Conservation (phyloP, 2,113 vertebrate species). For the Microtus ochrogaster region DNA sequence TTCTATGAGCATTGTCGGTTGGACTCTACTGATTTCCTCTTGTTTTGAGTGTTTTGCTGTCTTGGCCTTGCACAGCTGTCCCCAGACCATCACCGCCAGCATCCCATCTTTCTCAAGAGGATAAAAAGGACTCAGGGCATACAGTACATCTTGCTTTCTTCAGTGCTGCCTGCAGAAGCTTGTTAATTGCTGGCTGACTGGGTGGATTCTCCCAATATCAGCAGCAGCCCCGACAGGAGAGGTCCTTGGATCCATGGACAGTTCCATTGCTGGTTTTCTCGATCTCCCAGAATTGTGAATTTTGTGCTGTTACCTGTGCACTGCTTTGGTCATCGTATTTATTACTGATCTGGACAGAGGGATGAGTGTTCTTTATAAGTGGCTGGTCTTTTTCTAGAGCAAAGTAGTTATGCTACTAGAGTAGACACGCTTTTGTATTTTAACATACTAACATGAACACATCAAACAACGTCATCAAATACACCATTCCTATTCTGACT, state of each 20-base stretch:
- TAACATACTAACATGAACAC: constrained; percentile 40
- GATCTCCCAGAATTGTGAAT: not conserved
- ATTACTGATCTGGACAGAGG: not conserved
- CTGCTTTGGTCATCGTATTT: not conserved
- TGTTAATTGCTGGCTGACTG: not conserved
- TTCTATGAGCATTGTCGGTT: not conserved
- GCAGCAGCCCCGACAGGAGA: not conserved
- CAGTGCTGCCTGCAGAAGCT: not conserved
- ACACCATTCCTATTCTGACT: not conserved
- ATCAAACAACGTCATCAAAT: not conserved
- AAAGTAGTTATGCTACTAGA: not conserved
- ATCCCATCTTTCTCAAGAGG: not conserved
- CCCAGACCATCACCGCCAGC: too few species aligned
- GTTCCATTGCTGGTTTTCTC: not conserved
- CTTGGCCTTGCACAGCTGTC: not conserved
- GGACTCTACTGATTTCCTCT: not conserved
- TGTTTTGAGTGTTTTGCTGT: constrained; percentile 4
- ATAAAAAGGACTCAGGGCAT: not conserved
- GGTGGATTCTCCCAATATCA: not conserved
- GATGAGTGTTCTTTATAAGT: not conserved
- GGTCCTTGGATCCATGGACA: not conserved
- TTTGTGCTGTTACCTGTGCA: not conserved
- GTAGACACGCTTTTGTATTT: constrained; percentile 8
- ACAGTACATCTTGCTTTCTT: not conserved
- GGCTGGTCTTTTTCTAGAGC: not conserved